Evolutionary conservation across 2,888 invertebrate genomes (phyloP), one percentile per base, ranked within the genome.

Genomic region (Trachelus tabidus): DNA sequence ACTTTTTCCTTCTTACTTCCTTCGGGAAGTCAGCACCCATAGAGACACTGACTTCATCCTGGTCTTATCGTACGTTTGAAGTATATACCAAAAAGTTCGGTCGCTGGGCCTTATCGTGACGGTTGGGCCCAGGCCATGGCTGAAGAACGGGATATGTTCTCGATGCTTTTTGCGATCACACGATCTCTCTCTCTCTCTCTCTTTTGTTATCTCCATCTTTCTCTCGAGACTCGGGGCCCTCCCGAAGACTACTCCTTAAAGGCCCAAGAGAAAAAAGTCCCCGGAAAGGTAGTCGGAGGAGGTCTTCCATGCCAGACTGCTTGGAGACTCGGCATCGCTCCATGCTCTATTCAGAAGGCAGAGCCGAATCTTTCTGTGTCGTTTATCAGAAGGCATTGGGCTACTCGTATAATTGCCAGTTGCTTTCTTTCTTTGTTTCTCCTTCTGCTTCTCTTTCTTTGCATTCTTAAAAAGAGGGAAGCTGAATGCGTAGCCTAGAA

Each of bases 211-310:
- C 78, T 73, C 75, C 73, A 31, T 77, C 56, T 75, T 75, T 76
- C 74, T 79, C 40, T 73, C 34, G 56, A 37, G 34, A 23, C 68
- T 56, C 30, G 15, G 35, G 56, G 80, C 82, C 34, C 73, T 75
- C 68, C 76, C 77, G 83, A 83, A 82, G 82, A 83, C 84, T 73
- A 31, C 80, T 73, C 73, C 73, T 76, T 33, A 71, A 34, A 78
- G 75, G 34, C 69, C 34, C 34, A 56, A 78, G 69, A 37, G 11
- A 37, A 68, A 75, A 75, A 75, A 75, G 77, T 31, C 23, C n/a
- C 33, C 73, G 56, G 69, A 34, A 35, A 31, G 12, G 56, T 37
- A 34, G 76, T 74, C 56, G 33, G 33, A 31, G 34, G 35, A 56
- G 37, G 76, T 15, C 56, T 56, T 56, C 78, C 76, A 79, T 73